Percentiles rank a stretch among this genome's conserved stretches.
Evolutionary conservation across 1,140 invertebrate species (phyloP).

Genomic region (Popillia japonica): DNA sequence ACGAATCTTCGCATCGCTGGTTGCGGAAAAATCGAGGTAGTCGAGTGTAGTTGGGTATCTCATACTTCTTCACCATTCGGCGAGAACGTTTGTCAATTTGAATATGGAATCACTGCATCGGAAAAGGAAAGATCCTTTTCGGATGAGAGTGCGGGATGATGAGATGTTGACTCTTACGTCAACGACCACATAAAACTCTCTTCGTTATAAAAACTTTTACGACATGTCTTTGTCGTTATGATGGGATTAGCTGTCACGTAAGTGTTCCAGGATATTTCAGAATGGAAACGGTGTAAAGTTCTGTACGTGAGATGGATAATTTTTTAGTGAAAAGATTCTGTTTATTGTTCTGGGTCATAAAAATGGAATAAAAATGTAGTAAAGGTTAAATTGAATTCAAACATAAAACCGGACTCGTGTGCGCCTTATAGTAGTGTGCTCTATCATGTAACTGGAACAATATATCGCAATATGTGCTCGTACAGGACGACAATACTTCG

Average conservation of each 20-base stretch:
- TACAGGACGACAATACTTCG: no score
- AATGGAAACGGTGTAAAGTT: neutral
- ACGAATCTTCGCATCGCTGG: neutral
- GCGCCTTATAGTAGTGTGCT: no score
- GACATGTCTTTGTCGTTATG: conserved; percentile 11
- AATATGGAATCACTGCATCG: conserved; percentile 26
- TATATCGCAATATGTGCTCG: no score
- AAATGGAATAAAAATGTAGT: neutral
- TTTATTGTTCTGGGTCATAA: neutral
- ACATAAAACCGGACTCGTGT: no score
- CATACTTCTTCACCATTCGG: neutral
- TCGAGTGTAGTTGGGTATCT: neutral
- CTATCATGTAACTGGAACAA: no score
- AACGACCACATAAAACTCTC: conserved; percentile 22
- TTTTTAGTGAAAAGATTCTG: neutral
- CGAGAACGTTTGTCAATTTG: conserved; percentile 20
- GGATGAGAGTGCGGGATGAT: neutral
- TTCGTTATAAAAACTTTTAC: conserved; percentile 27
- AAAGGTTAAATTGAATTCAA: neutral
- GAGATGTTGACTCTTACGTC: conserved; percentile 31
- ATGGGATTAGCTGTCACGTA: conserved; percentile 9
- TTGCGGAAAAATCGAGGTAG: neutral
- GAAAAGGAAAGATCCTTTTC: neutral
- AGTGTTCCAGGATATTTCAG: neutral
- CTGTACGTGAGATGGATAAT: neutral